phyloP scores from a whole-genome alignment of 2,888 invertebrate species.

The Cryptocheilus praepositus region DNA sequence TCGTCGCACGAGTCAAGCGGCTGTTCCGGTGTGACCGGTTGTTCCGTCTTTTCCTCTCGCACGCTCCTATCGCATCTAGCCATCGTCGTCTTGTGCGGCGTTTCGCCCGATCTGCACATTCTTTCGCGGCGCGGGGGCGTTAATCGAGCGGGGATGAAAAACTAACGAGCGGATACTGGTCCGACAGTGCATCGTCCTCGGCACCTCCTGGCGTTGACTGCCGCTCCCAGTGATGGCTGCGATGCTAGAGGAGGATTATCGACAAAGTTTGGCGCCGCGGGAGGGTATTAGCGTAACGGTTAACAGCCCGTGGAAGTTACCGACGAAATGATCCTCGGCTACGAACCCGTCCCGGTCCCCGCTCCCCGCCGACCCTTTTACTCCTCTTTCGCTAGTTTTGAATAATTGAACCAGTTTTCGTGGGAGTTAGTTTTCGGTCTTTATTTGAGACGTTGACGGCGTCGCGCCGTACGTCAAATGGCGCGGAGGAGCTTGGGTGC shows the following conservation, averaged over 20 bases:
- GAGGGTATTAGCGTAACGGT: conserved; percentile 29
- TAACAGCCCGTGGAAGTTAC: conserved; percentile 31
- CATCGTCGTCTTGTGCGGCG: not conserved
- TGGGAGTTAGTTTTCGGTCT: conserved; percentile 54
- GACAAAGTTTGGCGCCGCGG: conserved; percentile 30
- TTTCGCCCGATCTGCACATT: no score
- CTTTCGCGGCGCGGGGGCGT: conserved; percentile 7
- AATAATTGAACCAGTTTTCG: conserved; percentile 65
- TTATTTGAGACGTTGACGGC: conserved; percentile 16
- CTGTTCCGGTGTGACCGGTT: conserved; percentile 17
- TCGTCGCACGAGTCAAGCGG: conserved; percentile 19
- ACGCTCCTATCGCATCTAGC: not conserved
- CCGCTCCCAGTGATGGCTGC: not conserved
- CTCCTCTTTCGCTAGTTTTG: conserved; percentile 48
- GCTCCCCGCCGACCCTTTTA: conserved; percentile 24
- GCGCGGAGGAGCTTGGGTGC: not conserved
- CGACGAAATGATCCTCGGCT: conserved; percentile 36
- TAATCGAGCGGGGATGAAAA: conserved; percentile 30
- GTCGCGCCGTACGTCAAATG: not conserved
- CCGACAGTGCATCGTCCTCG: not conserved
- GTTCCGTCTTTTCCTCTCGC: no score
- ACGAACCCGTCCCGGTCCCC: conserved; percentile 22
- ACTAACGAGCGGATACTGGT: not conserved
- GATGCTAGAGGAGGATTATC: conserved; percentile 19
- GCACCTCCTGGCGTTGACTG: not conserved